Evolutionary conservation across 2,797 vertebrate species (phyloP).

Genomic region (Smutsia temminckii): DNA sequence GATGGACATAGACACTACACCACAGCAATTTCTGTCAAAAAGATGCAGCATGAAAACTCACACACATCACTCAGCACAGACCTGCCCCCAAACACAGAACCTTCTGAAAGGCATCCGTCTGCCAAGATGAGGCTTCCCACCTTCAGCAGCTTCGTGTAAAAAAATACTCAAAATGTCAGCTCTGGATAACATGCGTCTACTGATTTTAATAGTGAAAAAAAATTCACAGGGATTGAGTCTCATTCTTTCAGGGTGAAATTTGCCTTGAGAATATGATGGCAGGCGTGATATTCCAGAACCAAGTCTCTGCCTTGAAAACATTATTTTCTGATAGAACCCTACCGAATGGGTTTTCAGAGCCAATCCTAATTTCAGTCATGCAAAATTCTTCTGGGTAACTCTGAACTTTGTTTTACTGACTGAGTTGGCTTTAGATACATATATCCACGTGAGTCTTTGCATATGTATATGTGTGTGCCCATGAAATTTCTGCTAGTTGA

Average conservation of each 20-base stretch:
- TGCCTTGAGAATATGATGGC: not conserved
- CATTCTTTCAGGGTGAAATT: not conserved
- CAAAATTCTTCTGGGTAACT: not conserved
- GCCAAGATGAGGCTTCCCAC: not conserved
- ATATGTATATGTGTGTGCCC: not conserved
- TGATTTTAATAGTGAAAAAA: not conserved
- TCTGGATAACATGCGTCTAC: not conserved
- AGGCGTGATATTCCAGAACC: not conserved
- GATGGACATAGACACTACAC: not conserved
- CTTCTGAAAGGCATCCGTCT: not conserved
- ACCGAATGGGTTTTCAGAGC: not conserved
- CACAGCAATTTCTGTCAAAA: conserved; percentile 28
- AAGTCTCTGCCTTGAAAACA: not conserved
- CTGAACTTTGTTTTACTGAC: not conserved
- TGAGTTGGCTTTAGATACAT: not conserved
- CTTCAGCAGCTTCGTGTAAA: not conserved
- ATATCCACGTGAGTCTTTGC: not conserved
- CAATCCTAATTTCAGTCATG: not conserved
- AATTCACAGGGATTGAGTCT: not conserved
- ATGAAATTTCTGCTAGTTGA: not conserved
- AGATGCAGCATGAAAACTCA: not conserved
- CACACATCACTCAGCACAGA: not conserved
- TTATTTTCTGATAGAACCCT: not conserved
- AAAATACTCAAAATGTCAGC: not conserved
- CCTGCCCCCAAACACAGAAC: not conserved